Evolutionary conservation across 2,113 vertebrate genomes (phyloP), one percentile per base, ranked within the genome.

Genomic region (Anhinga anhinga): DNA sequence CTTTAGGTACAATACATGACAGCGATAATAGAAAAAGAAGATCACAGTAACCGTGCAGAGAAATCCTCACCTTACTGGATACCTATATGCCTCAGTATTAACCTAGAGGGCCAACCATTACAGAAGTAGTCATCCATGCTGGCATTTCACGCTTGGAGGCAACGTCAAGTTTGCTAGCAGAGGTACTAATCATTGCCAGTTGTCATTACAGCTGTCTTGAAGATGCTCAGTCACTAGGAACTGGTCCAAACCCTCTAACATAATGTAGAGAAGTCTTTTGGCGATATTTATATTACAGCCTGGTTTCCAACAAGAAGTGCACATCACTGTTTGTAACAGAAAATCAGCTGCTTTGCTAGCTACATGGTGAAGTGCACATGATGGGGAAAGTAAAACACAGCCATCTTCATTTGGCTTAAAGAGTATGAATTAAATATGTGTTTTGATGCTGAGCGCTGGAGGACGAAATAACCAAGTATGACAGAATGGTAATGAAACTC

Each of bases 181-280:
- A 97, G 93, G 86, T 95, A 93, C 86, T 97, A 94, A 95, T 93
- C 95, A 88, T 86, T 95, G 97, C 96, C 94, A 97, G 86, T 95
- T 97, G 95, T 96, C 95, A 93, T 92, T 72, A 92, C 95, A 93
- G 82, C 86, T 63, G 71, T 17, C 90, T 92, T 82, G 82, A 83
- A 88, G 95, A 93, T 36, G 82, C 88, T 89, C 88, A 78, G 50
- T 29, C 94, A 49, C 94, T 7, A 97, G 95, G 96, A 97, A 92
- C 44, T 4, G 61, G 32, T 96, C 97, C 97, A 97, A 95, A 74
- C 12, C 36, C 83, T 92, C 90, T 5, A 65, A 97, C 36, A 18
- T 7, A 86, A 49, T 0, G 11, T 38, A 71, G 65, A 84, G 52
- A 42, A 90, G 45, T 23, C 78, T 95, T 70, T 63, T 92, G 93